A percentile compares a stretch with the other conserved stretches of the same genome.
Conservation (phyloP, 2,888 invertebrate species). For the Imbricaverruca yamaguchii region DNA sequence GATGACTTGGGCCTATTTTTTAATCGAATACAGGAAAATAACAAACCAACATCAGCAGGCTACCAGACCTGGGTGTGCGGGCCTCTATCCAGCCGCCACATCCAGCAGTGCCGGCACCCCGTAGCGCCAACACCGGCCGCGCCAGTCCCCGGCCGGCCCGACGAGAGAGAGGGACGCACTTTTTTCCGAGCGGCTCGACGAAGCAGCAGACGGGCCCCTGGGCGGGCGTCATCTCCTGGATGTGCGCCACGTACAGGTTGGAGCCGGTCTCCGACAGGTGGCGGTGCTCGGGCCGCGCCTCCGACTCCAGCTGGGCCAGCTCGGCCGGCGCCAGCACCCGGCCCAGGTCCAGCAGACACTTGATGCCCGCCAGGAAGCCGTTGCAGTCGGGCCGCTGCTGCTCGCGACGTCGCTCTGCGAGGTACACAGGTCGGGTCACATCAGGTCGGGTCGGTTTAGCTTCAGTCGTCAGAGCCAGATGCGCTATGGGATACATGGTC, state of each 20-base stretch:
- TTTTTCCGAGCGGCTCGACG: constrained; percentile 64
- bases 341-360: constrained; percentile 15
- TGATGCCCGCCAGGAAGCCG: constrained; percentile 17
- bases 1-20: too few relatives aligned
- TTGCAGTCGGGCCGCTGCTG: constrained; percentile 20
- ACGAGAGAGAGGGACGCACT: constrained; percentile 30
- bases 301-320: constrained; percentile 14
- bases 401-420: constrained; percentile 1
- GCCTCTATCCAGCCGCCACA: too few relatives aligned
- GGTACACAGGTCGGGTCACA: too few relatives aligned
- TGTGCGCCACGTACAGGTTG: constrained; percentile 60
- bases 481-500: too few relatives aligned
- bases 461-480: too few relatives aligned
- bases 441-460: too few relatives aligned
- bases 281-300: constrained; percentile 11
- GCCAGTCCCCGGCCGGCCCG: constrained; percentile 27
- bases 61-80: too few relatives aligned
- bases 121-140: too few relatives aligned
- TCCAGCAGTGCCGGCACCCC: too few relatives aligned
- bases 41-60: too few relatives aligned
- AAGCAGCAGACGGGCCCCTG: constrained; percentile 87
- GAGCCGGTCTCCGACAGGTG: constrained; percentile 17
- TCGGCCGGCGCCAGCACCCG: not conserved
- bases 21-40: too few relatives aligned
- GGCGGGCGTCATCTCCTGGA: constrained; percentile 91